Conservation (phyloP, 2,113 vertebrate genomes). For the Orientallactaga bullata region DNA sequence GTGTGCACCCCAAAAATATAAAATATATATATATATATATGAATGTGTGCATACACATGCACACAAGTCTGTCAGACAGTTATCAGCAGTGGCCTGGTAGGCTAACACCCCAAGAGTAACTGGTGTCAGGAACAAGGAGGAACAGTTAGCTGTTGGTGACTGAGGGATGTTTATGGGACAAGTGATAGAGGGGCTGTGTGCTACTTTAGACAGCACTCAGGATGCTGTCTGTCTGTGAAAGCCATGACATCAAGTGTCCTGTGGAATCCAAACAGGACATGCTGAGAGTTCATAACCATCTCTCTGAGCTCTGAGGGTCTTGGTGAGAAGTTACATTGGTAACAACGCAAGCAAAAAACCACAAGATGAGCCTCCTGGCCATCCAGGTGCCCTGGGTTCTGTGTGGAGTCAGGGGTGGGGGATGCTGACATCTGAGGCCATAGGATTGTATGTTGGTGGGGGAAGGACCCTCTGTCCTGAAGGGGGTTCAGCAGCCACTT, state of each 20-base stretch:
- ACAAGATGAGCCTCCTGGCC: too few relatives aligned
- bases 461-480: accelerated
- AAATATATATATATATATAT: background rate
- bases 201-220: background rate
- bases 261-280: background rate
- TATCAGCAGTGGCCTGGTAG: background rate
- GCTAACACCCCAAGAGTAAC: background rate
- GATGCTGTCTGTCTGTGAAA: too few relatives aligned
- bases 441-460: background rate
- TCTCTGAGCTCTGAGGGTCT: background rate
- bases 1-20: background rate
- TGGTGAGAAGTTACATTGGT: background rate
- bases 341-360: too few relatives aligned
- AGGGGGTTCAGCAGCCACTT: background rate
- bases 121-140: background rate
- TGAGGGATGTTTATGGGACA: too few relatives aligned
- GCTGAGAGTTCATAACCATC: background rate
- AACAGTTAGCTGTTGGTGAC: background rate
- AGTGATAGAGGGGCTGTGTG: background rate
- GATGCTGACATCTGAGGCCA: background rate
- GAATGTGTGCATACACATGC: too few relatives aligned
- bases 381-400: too few relatives aligned
- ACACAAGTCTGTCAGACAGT: background rate
- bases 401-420: too few relatives aligned
- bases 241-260: background rate